Base-by-base conservation (phyloP, 1,140 invertebrate genomes). In the Diuraphis noxia region DNA sequence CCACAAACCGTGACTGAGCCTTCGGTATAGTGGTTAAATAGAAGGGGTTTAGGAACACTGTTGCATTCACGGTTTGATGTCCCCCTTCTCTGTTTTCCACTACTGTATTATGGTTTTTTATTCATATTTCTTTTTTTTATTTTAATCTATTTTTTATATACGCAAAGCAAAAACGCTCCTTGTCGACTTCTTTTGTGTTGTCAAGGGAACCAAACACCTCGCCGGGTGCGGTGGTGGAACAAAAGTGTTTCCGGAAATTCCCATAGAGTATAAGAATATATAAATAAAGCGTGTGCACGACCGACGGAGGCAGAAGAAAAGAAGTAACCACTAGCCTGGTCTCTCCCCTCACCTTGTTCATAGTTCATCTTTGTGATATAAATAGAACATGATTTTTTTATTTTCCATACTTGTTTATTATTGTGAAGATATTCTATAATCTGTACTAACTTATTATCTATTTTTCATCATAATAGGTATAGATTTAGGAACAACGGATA, bases 191-290 rank as follows among this genome's bases (percentile, higher is more conserved):
- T 88, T 63, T 90, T 90, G 88, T 90, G 41, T 79, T 77, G 56
- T 77, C 88, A 90, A 77, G 63, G 88, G 88, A 90, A 90, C 88
- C n/a, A 34, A n/a, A 36, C 56, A 40, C 56, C 38, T 21, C 6
- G 36, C 63, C 25, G 36, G 86, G 6, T n/a, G 87, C 63, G 72
- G 72, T 36, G 30, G 87, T 63, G 88, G 88, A 81, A 90, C 88
- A 90, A 90, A 90, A 90, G 63, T 90, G 41, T 90, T 79, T 90
- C 88, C 41, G 72, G 88, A 90, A 49, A 90, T 90, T 90, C 88
- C 23, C 88, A 81, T 77, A 89, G 41, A 88, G 87, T 41, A 63
- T 40, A 88, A 89, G 43, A 89, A 43, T 63, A 40, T 52, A 88
- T 23, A 72, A 72, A n/a, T 21, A 40, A 25, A 79, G 41, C 38